Base-by-base conservation (phyloP, 2,797 vertebrate species). In the Hydrolagus colliei region DNA sequence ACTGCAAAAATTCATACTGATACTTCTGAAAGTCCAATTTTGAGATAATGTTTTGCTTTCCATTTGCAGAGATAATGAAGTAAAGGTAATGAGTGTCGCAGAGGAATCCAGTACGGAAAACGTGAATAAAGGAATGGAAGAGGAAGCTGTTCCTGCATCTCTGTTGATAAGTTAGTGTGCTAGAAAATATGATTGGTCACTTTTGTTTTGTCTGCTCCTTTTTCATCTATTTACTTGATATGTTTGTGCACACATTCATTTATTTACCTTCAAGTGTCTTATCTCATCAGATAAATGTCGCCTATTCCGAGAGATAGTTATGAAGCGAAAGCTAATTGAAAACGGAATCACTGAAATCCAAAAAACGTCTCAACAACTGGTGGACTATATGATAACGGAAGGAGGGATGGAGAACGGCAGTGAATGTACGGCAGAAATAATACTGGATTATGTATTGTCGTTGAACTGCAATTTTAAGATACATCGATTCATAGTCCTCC, bases 391-490 rank as follows among this genome's bases (percentile, higher is more conserved):
- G 9, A 11, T 84, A 35, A 71, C 67, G 7, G 22, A 80, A 35
- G 65, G 3, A 12, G n/a, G 67, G 11, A 20, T 35, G 27, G 32
- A 84, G 65, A 41, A 41, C 18, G 67, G 13, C 78, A 67, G 13
- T 67, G 62, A 80, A 65, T 20, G 18, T 71, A 11, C 65, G 11
- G 32, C 65, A 68, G 79, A 84, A 84, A 71, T 68, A 16, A 84
- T 84, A 68, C 9, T 84, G 13, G 32, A 84, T 35, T 65, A 71
- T 71, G 18, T 84, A 68, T 71, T 84, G 32, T 27, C 9, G 1
- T 84, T 63, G 79, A 84, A 84, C 12, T 84, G 79, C 79, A 68
- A 84, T 84, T 71, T 71, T 84, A 71, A 84, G 32, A 84, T 84
- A 18, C 27, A 27, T 10, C 79, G n/a, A 18, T 84, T 84, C 65